Evolutionary conservation across 2,888 invertebrate genomes (phyloP), one percentile per base, ranked within the genome.

Genomic region (Lacanobia oleracea): DNA sequence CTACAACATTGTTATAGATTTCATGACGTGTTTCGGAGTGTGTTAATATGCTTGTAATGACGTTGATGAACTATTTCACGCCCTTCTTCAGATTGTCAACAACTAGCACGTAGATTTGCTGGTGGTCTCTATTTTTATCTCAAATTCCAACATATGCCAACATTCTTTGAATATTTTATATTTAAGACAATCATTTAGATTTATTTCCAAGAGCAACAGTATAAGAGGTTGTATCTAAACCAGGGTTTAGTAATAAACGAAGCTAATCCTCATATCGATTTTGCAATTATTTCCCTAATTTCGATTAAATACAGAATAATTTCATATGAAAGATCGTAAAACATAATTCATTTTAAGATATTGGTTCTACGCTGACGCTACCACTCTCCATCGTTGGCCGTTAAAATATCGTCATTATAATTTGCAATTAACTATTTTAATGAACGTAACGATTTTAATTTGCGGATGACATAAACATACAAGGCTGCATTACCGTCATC

Each of bases 1-100:
- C 48, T 45, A 43, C 40, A 60, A 67, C 81, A 76, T 71, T 79
- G 66, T 75, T 56, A 37, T 62, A 76, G 37, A 54, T 60, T 45
- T 51, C 0, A 45, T 64, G 72, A 76, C 77, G 77, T 48, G 23
- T 67, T 72, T 62, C 56, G 53, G 48, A 37, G 43, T 64, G 67
- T 53, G 56, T 37, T 57, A 77, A 53, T 77, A 7, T 53, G 43
- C 21, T 10, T 64, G 51, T 45, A 53, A 57, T 77, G 77, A 81
- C 72, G 77, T 56, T 68, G 8, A 40, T 48, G 37, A 59, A 67
- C 33, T 76, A 63, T 64, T 76, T 76, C 60, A 64, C 51, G 63
- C 64, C 57, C 40, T 65, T 45, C 53, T 64, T 57, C 45, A 45
- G 12, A n/a, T 62, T 77, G 43, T 56, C 50, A 51, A 77, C 37